phyloP scores from a whole-genome alignment of 2,888 invertebrate genomes.

The Ectemnius continuus region DNA sequence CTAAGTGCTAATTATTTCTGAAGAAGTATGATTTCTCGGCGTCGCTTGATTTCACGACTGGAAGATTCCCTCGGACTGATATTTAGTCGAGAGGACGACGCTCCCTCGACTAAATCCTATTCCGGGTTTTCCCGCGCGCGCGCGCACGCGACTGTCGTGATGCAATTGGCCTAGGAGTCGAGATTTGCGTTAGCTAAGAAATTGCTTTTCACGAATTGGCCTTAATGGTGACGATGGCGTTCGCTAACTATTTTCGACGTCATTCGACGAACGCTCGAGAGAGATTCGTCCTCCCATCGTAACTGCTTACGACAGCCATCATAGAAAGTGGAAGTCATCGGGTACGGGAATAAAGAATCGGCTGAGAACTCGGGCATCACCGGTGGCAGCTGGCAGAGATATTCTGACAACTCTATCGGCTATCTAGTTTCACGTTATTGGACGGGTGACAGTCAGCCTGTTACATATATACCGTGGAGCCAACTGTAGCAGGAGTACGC shows the following conservation, averaged over 20 bases:
- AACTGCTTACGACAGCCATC: neutral
- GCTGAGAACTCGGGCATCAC: too few relatives aligned
- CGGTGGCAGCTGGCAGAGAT: neutral
- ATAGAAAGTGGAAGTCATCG: conserved; percentile 1
- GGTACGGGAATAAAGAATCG: neutral
- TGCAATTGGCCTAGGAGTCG: neutral
- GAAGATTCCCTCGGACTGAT: neutral
- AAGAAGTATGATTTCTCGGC: too few relatives aligned
- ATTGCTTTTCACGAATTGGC: conserved; percentile 1
- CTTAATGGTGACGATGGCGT: neutral
- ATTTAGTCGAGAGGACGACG: neutral
- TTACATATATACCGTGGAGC: neutral
- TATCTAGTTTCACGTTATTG: conserved; percentile 5
- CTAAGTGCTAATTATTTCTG: too few relatives aligned
- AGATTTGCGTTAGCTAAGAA: neutral
- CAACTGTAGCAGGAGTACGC: neutral
- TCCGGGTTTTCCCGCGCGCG: neutral
- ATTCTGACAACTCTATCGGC: neutral
- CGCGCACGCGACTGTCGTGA: too few relatives aligned
- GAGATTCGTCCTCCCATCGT: neutral
- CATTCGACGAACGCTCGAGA: neutral
- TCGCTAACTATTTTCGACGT: neutral
- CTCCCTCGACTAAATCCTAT: neutral
- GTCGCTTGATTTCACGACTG: neutral
- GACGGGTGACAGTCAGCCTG: neutral